phyloP scores from a whole-genome alignment of 2,113 vertebrate species.

The Miniopterus natalensis region DNA sequence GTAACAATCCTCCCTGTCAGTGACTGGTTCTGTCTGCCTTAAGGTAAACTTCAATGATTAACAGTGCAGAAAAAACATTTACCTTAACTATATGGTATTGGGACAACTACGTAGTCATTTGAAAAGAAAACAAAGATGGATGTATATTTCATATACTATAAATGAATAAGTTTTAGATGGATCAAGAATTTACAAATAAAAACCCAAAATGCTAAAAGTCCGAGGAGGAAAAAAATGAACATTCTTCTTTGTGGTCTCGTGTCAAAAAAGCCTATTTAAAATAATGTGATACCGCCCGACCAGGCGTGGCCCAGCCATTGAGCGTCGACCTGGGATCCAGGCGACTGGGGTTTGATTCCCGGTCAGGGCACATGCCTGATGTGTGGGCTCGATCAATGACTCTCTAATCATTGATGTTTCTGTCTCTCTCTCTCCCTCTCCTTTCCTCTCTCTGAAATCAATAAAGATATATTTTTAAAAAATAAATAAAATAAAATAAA shows the following conservation, averaged over 20 bases:
- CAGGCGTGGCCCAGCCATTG: too few relatives aligned
- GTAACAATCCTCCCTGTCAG: neutral
- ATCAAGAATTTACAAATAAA: conserved; percentile 13
- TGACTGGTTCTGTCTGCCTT: conserved; percentile 40
- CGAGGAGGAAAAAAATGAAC: neutral
- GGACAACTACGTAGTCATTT: conserved; percentile 15
- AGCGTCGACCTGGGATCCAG: too few relatives aligned
- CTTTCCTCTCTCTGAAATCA: too few relatives aligned
- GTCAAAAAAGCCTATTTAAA: conserved; percentile 52
- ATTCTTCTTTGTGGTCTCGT: conserved; percentile 7
- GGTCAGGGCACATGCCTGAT: too few relatives aligned
- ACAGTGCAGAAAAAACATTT: conserved; percentile 4
- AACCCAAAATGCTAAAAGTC: conserved; percentile 9
- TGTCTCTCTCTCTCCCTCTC: too few relatives aligned
- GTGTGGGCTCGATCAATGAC: too few relatives aligned
- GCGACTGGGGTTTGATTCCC: too few relatives aligned
- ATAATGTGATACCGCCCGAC: neutral
- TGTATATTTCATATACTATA: neutral
- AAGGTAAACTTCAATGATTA: conserved; percentile 43
- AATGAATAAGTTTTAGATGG: conserved; percentile 25
- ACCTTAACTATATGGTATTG: neutral
- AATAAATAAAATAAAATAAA: neutral
- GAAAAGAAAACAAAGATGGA: conserved; percentile 22
- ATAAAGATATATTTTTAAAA: too few relatives aligned
- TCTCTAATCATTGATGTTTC: too few relatives aligned